Conservation (phyloP, 2,797 vertebrate genomes). For the Ispidina picta region DNA sequence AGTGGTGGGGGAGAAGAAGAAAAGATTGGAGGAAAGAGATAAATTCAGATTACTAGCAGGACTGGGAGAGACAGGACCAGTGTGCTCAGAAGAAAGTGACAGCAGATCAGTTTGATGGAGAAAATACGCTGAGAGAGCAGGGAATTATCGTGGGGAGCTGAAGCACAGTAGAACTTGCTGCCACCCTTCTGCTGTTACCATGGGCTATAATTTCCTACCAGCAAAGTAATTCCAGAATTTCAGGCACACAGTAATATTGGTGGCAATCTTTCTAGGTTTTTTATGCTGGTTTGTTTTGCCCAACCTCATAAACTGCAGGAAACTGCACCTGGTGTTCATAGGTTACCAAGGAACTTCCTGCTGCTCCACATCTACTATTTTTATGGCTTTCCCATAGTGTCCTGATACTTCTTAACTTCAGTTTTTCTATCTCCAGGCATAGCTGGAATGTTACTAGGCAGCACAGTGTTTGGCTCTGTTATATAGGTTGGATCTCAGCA, state of each 20-base stretch:
- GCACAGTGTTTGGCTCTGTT: background rate
- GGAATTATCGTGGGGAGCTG: background rate
- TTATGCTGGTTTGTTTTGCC: background rate
- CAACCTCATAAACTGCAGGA: background rate
- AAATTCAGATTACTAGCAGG: background rate
- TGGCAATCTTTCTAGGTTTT: background rate
- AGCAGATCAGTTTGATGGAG: background rate
- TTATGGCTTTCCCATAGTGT: background rate
- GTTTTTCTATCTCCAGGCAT: background rate
- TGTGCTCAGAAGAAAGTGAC: background rate
- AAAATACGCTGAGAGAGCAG: background rate
- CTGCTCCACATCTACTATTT: background rate
- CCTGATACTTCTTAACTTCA: background rate
- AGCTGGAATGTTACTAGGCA: background rate
- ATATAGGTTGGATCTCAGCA: background rate
- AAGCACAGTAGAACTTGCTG: background rate
- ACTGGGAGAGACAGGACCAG: background rate
- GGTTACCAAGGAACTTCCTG: slow-evolving; percentile 12
- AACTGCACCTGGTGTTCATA: slow-evolving; percentile 8
- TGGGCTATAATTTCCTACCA: background rate
- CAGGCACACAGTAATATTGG: background rate
- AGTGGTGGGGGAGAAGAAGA: background rate
- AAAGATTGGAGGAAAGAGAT: background rate
- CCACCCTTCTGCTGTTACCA: background rate
- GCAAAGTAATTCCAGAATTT: slow-evolving; percentile 1